A percentile compares a stretch with the other conserved stretches of the same genome.
phyloP scores from a whole-genome alignment of 2,797 vertebrate species.

The Stomatorhinus walkeri region DNA sequence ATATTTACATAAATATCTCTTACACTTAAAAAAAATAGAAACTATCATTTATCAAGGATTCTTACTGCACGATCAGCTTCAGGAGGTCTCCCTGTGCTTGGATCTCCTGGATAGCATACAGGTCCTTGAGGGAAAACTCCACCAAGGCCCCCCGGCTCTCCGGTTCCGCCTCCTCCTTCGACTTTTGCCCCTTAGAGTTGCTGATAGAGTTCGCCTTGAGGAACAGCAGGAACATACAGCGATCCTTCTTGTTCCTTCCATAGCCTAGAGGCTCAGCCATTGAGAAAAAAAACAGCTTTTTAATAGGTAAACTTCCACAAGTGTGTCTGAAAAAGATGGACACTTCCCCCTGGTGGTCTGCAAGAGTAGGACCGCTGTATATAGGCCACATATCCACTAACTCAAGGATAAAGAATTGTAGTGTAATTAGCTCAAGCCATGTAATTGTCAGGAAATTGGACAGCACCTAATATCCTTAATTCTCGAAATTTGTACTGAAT shows the following conservation, averaged over 20 bases:
- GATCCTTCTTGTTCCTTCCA: slow-evolving; percentile 82
- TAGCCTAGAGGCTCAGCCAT: slow-evolving; percentile 55
- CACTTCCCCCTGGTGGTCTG: background rate
- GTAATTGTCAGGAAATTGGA: background rate
- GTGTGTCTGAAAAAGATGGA: background rate
- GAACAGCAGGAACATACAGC: slow-evolving; percentile 94
- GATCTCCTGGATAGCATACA: slow-evolving; percentile 94
- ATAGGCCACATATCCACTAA: background rate
- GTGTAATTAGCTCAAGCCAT: background rate
- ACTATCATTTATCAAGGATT: background rate
- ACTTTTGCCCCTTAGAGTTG: slow-evolving; percentile 83
- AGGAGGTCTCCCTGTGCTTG: slow-evolving; percentile 76
- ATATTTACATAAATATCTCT: background rate
- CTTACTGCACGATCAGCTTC: slow-evolving; percentile 64
- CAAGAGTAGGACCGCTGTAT: background rate
- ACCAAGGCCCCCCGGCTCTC: slow-evolving; percentile 60
- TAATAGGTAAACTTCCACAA: background rate
- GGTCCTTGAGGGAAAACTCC: slow-evolving; percentile 92
- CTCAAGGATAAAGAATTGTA: background rate
- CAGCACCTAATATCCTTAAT: background rate
- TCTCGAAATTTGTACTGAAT: background rate
- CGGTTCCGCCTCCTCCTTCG: slow-evolving; percentile 56
- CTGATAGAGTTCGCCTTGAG: slow-evolving; percentile 90
- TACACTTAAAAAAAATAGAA: background rate
- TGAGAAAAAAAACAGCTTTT: background rate